Conservation (phyloP, 2,888 invertebrate genomes). For the Myathropa florea region DNA sequence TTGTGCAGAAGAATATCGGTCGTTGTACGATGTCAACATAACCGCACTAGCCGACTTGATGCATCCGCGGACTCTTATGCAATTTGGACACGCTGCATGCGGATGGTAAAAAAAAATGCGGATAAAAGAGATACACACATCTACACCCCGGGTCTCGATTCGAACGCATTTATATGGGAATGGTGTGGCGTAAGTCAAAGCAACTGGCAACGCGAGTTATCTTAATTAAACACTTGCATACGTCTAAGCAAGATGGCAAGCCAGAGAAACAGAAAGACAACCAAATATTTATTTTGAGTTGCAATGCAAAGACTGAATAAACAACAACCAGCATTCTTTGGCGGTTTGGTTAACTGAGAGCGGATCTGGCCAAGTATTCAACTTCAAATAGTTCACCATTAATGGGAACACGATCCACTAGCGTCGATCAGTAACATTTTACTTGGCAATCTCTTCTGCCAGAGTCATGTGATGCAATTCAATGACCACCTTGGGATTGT, state of each 20-base stretch:
- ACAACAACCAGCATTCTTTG: neutral
- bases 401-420: neutral
- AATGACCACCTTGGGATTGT: neutral
- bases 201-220: conserved; percentile 4
- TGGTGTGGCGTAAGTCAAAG: conserved; percentile 17
- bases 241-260: neutral
- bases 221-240: conserved; percentile 43
- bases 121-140: conserved; percentile 46
- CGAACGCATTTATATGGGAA: neutral
- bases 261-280: neutral
- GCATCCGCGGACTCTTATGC: conserved; percentile 52
- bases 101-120: conserved; percentile 57
- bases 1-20: conserved; percentile 44
- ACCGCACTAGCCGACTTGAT: conserved; percentile 40
- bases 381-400: neutral
- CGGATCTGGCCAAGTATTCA: neutral
- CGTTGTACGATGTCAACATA: conserved; percentile 45
- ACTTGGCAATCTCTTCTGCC: conserved; percentile 38
- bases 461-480: conserved; percentile 37
- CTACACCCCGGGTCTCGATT: neutral
- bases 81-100: conserved; percentile 64
- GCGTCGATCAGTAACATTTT: neutral
- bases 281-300: neutral
- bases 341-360: neutral
- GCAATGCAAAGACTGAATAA: neutral